phyloP scores from a whole-genome alignment of 2,113 vertebrate species.

The Rhinopomastus cyanomelas region DNA sequence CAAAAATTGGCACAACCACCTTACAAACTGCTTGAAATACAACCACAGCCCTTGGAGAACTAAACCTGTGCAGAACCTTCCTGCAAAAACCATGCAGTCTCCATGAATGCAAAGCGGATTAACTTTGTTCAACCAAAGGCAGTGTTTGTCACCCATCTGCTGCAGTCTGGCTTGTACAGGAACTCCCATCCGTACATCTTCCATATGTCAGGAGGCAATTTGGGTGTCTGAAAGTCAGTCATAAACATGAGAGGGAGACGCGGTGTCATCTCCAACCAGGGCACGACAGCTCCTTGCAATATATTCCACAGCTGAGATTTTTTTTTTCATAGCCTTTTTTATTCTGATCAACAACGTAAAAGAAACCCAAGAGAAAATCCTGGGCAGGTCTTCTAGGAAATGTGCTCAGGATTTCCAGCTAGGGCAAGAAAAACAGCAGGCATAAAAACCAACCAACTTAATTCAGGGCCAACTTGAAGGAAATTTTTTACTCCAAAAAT shows the following conservation, averaged over 20 bases:
- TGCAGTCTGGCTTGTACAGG: conserved; percentile 1
- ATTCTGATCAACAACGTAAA: not conserved
- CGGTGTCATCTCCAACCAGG: not conserved
- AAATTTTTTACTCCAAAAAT: not conserved
- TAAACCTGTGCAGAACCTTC: not conserved
- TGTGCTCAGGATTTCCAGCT: not conserved
- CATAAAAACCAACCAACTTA: rapidly evolving
- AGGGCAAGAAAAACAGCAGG: not conserved
- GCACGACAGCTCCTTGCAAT: not conserved
- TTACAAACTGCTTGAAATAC: not conserved
- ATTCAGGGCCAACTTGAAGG: not conserved
- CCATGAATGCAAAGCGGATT: not conserved
- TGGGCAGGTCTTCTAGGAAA: not conserved
- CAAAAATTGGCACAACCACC: not conserved
- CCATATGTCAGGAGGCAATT: conserved; percentile 33
- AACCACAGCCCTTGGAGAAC: not conserved
- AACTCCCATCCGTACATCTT: conserved; percentile 11
- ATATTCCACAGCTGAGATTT: not conserved
- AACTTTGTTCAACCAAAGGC: conserved; percentile 26
- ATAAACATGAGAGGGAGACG: conserved; percentile 14
- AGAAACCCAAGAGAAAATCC: not conserved
- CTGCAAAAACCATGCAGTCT: not conserved
- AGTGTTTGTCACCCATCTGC: conserved; percentile 14
- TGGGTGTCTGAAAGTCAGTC: conserved; percentile 24
- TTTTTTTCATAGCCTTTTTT: not conserved